These are phyloP conservation scores for Venustaconcha ellipsiformis DNA, from an alignment of 1,140 invertebrate genomes.

Conservation along the genomic window DNA sequence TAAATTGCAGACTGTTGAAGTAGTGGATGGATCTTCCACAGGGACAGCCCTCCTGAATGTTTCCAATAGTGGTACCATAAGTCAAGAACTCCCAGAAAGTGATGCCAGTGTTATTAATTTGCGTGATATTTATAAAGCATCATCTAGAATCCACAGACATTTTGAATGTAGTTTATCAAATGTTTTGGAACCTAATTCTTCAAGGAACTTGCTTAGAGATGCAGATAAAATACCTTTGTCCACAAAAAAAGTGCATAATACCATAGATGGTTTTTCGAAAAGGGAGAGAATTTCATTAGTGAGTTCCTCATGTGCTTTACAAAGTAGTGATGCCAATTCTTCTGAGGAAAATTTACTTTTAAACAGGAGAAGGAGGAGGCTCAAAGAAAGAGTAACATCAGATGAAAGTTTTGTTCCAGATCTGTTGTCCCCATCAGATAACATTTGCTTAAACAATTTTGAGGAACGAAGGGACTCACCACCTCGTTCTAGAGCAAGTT, in stretches of 20 bases:
- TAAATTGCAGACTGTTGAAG: too few species aligned
- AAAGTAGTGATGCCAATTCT: conserved; percentile 32
- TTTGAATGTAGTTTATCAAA: too few species aligned
- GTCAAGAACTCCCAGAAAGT: too few species aligned
- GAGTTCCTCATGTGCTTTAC: conserved; percentile 11
- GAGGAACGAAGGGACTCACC: conserved; percentile 23
- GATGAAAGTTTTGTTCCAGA: conserved; percentile 33
- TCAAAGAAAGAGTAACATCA: conserved; percentile 33
- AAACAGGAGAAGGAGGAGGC: conserved; percentile 28
- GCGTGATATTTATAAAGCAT: too few species aligned
- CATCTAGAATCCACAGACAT: too few species aligned
- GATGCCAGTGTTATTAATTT: too few species aligned
- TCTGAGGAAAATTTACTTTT: conserved; percentile 28
- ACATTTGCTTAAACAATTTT: neutral
- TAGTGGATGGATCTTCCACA: too few species aligned
- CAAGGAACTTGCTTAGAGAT: conserved; percentile 25
- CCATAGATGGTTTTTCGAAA: conserved; percentile 23
- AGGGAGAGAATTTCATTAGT: conserved; percentile 24
- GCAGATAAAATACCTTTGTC: conserved; percentile 22
- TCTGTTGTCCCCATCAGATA: conserved; percentile 18
- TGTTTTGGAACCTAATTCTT: neutral
- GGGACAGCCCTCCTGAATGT: too few species aligned
- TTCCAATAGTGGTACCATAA: too few species aligned
- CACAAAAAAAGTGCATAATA: neutral
- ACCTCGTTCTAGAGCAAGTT: conserved; percentile 7